Conservation (phyloP, 2,113 vertebrate genomes). For the Onychostoma macrolepis region DNA sequence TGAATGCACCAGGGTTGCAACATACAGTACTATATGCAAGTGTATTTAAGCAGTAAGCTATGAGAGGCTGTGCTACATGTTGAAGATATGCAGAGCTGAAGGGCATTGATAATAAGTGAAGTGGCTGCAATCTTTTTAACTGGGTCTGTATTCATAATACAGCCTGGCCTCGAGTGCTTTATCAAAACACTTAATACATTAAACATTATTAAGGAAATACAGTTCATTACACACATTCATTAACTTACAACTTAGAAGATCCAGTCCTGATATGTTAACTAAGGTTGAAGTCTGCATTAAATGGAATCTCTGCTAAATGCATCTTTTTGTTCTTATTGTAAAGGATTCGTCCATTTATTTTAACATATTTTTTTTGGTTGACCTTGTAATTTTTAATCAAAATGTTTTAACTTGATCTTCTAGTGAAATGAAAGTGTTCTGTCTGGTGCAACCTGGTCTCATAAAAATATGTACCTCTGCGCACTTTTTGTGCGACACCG, state of each 20-base stretch:
- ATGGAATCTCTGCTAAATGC: neutral
- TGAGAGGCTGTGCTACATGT: neutral
- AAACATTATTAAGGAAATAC: neutral
- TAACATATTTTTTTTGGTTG: too few species aligned
- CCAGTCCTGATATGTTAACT: neutral
- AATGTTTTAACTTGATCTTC: too few species aligned
- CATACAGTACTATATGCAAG: neutral
- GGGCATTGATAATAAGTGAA: neutral
- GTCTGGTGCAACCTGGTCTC: too few species aligned
- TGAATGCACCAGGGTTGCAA: neutral
- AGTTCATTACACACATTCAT: neutral
- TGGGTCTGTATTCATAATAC: neutral
- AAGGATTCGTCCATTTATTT: neutral
- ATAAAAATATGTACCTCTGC: too few species aligned
- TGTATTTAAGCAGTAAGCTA: neutral
- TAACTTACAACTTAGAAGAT: neutral
- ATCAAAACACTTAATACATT: neutral
- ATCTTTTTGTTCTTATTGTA: neutral
- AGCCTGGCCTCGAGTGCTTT: neutral
- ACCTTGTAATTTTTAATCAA: too few species aligned
- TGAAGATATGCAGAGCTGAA: neutral
- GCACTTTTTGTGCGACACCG: too few species aligned
- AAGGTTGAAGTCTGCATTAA: neutral
- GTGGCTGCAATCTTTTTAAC: neutral
- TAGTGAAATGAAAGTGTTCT: too few species aligned